Percentiles rank a stretch among this genome's conserved stretches.
phyloP scores from a whole-genome alignment of 1,140 invertebrate genomes.

The Drosophila murphyi region DNA sequence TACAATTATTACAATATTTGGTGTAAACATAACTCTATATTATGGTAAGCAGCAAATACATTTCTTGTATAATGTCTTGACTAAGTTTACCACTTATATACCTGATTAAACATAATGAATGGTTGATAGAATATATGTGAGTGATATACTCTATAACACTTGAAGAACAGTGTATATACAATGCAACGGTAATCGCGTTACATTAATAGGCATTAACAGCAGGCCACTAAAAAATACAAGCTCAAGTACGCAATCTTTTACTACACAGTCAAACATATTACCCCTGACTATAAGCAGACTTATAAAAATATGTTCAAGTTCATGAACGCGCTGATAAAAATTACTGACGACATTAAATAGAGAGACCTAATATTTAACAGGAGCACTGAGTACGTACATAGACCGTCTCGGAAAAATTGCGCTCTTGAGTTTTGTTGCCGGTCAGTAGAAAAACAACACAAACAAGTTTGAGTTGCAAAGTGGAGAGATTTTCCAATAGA shows the following conservation, averaged over 20 bases:
- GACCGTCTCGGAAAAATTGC: conserved; percentile 47
- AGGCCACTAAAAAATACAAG: not conserved
- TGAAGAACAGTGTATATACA: too few relatives aligned
- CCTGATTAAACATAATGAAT: too few relatives aligned
- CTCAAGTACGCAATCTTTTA: conserved; percentile 14
- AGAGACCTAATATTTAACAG: conserved; percentile 38
- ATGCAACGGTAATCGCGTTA: conserved; percentile 48
- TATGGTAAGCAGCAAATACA: too few relatives aligned
- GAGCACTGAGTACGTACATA: conserved; percentile 71
- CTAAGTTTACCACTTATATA: too few relatives aligned
- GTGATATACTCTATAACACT: too few relatives aligned
- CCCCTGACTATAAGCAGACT: conserved; percentile 29
- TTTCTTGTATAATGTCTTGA: too few relatives aligned
- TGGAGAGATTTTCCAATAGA: conserved; percentile 56
- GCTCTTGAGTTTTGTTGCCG: conserved; percentile 18
- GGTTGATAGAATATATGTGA: too few relatives aligned
- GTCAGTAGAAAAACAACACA: conserved; percentile 28
- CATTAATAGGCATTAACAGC: conserved; percentile 39
- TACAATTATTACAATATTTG: too few relatives aligned
- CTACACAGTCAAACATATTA: conserved; percentile 19
- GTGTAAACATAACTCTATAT: too few relatives aligned
- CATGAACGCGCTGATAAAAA: conserved; percentile 32
- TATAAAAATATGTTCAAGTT: conserved; percentile 26
- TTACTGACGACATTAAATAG: conserved; percentile 25
- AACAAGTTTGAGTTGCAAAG: conserved; percentile 62